Conservation (phyloP, 2,113 vertebrate genomes). For the Rhizomys pruinosus region DNA sequence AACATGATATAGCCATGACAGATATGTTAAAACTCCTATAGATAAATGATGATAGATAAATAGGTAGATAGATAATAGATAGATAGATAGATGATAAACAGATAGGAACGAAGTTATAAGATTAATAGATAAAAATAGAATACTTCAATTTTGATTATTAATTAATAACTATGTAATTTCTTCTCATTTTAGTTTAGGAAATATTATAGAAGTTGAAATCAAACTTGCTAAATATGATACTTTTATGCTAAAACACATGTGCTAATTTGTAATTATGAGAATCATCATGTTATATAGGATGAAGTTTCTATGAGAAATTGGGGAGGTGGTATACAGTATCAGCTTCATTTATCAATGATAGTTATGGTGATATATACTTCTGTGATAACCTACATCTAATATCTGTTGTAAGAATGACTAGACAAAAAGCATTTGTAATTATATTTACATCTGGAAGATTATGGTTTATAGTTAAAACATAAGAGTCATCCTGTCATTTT, state of each 20-base stretch:
- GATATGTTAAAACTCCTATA: not conserved
- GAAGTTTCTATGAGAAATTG: conserved; percentile 85
- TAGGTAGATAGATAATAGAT: too few species aligned
- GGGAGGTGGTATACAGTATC: conserved; percentile 90
- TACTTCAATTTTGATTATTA: conserved; percentile 31
- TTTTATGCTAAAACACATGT: conserved; percentile 28
- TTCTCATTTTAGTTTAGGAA: conserved; percentile 54
- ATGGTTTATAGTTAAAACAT: conserved; percentile 96
- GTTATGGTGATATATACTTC: conserved; percentile 92
- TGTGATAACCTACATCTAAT: conserved; percentile 92
- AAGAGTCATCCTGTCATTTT: conserved; percentile 99
- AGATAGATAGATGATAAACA: too few species aligned
- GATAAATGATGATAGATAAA: too few species aligned
- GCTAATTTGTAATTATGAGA: conserved; percentile 74
- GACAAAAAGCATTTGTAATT: conserved; percentile 98
- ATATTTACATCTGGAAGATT: conserved; percentile 99
- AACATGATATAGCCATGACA: not conserved
- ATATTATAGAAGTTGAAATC: conserved; percentile 42
- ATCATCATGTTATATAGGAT: conserved; percentile 92
- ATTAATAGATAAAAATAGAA: not conserved
- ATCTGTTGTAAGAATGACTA: conserved; percentile 90
- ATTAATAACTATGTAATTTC: conserved; percentile 58
- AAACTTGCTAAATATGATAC: conserved; percentile 57
- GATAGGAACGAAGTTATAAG: not conserved
- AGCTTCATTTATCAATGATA: conserved; percentile 92